Percentiles rank a stretch among this genome's conserved stretches.
Evolutionary conservation across 2,888 invertebrate species (phyloP).

Genomic region (Xestia sexstrigata): DNA sequence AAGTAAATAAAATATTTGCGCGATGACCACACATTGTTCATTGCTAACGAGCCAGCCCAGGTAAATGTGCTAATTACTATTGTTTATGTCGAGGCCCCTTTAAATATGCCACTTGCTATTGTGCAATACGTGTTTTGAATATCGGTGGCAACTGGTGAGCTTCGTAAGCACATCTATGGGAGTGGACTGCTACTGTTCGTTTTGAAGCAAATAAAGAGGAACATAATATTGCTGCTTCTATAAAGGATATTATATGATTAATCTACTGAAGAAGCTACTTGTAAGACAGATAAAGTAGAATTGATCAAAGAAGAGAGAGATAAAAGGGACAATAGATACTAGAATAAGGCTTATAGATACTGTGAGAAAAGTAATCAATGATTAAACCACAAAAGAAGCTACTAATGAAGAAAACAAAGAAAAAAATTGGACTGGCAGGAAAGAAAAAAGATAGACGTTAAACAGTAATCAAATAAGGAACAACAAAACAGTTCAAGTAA

Average conservation of each 20-base stretch:
- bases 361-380: neutral
- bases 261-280: neutral
- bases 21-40: slow-evolving; percentile 49
- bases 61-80: slow-evolving; percentile 66
- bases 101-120: slow-evolving; percentile 60
- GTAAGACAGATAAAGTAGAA: neutral
- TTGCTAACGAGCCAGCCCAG: slow-evolving; percentile 51
- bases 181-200: neutral
- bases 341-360: neutral
- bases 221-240: neutral
- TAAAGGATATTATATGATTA: neutral
- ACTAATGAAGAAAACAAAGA: neutral
- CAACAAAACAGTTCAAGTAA: neutral
- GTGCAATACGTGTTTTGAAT: slow-evolving; percentile 60
- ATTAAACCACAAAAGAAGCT: neutral
- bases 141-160: slow-evolving; percentile 27
- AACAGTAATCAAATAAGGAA: slow-evolving; percentile 2
- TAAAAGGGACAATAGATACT: neutral
- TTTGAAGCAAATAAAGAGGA: neutral
- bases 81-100: slow-evolving; percentile 66
- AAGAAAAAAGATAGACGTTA: neutral
- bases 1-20: slow-evolving; percentile 43
- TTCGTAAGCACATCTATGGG: slow-evolving; percentile 36
- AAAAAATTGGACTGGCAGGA: neutral
- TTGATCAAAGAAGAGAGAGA: neutral